Base-by-base conservation (phyloP, 2,888 invertebrate species). In the Furcula furcula region DNA sequence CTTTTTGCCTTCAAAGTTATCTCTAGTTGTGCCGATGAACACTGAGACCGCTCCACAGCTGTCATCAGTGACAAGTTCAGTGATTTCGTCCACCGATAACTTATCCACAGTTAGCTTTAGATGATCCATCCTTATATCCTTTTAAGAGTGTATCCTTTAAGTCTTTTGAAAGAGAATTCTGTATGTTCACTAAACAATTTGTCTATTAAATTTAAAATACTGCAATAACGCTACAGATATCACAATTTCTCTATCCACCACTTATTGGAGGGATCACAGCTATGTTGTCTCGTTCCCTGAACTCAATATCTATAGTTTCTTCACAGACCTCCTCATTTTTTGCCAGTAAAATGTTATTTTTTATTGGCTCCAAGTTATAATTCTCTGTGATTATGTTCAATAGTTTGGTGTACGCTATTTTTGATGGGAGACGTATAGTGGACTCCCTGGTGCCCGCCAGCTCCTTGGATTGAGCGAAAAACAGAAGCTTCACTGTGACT, bases 211-310 rank as follows among this genome's bases (percentile, higher is more conserved):
- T 20, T 4, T 20, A 36, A 20, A 33, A 37, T 35, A 33, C 36
- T 34, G 26, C 7, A 21, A 5, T 21, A 9, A 21, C 7, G 10
- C 21, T 21, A 21, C 10, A 19, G 15, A 10, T 2, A 5, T 32
- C 25, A 38, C 16, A 87, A 14, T 14, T 14, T 2, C 7, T 4
- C 9, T 91, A 95, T 60, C 98, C 98, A 60, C 98, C 98, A 82
- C 98, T 98, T 31, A 98, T 89, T 0, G 98, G 98, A 32, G 98
- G 98, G 66, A 98, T 98, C 7, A 98, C 91, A 43, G 98, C 98
- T 44, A 98, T 91, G 76, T 93, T 94, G 88, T 98, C 97, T 44
- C 91, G 92, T 14, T 91, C 86, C 21, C 89, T 89, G 4, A 96
- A 76, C 12, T 82, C 69, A 21, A 95, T 75, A 22, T 81, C 74